Evolutionary conservation across 2,797 vertebrate species (phyloP).

Genomic region (Bryconaethiops microstoma): DNA sequence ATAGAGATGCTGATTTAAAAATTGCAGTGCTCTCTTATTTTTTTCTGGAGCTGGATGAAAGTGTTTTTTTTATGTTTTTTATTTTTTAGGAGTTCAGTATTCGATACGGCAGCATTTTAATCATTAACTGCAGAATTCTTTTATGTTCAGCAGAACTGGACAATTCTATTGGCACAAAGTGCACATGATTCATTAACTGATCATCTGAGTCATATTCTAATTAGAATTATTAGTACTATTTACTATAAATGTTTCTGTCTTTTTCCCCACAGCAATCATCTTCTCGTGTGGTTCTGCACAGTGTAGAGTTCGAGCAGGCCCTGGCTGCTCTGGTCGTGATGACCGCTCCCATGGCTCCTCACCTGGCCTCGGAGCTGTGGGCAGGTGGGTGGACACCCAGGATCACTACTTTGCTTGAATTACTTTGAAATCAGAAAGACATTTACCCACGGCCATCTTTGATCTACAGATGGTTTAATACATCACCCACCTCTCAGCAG

Average conservation of each 20-base stretch:
- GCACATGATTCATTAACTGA: background rate
- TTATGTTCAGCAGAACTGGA: background rate
- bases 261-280: slow-evolving; percentile 77
- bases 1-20: too few species aligned
- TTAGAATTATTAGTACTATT: background rate
- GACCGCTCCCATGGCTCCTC: slow-evolving; percentile 91
- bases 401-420: background rate
- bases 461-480: background rate
- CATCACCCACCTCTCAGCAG: too few species aligned
- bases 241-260: background rate
- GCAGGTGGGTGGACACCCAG: slow-evolving; percentile 80
- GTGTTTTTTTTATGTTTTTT: too few species aligned
- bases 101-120: too few species aligned
- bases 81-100: too few species aligned
- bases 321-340: slow-evolving; percentile 86
- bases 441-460: background rate
- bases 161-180: background rate
- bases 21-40: too few species aligned
- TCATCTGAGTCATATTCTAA: too few species aligned
- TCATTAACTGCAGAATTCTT: background rate
- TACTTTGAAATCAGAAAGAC: too few species aligned
- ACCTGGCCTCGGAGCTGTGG: slow-evolving; percentile 95
- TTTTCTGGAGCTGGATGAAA: too few species aligned
- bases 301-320: slow-evolving; percentile 90
- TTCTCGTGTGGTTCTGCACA: slow-evolving; percentile 81